A percentile compares a stretch with the other conserved stretches of the same genome.
Conservation (phyloP, 2,113 vertebrate genomes). For the Oreotrochilus melanogaster region DNA sequence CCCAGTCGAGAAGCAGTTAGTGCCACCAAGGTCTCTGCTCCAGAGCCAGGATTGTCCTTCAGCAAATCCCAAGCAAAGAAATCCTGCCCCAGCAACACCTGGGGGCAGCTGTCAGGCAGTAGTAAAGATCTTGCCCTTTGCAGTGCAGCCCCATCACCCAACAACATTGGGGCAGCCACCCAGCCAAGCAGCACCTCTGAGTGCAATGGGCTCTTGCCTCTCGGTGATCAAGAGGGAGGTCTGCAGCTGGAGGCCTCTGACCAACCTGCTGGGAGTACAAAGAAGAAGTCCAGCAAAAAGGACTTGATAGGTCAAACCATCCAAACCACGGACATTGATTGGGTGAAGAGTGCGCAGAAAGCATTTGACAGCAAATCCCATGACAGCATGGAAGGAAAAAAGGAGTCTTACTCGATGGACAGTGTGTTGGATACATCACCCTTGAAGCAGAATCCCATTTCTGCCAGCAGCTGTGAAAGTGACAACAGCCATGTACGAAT, state of each 20-base stretch:
- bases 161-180: constrained; percentile 1
- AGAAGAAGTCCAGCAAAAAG: constrained; percentile 94
- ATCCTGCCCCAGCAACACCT: constrained; percentile 71
- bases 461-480: constrained; percentile 76
- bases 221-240: constrained; percentile 83
- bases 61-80: constrained; percentile 86
- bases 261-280: constrained; percentile 83
- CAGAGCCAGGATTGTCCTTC: constrained; percentile 83
- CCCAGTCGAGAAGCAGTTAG: constrained; percentile 81
- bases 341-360: constrained; percentile 89
- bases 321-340: constrained; percentile 83
- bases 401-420: constrained; percentile 80
- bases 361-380: constrained; percentile 81
- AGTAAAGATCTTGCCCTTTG: constrained; percentile 76
- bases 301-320: constrained; percentile 83
- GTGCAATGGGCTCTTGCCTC: constrained; percentile 74
- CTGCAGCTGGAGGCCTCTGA: constrained; percentile 85
- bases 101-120: constrained; percentile 76
- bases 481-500: constrained; percentile 80
- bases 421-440: constrained; percentile 62
- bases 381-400: constrained; percentile 85
- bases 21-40: constrained; percentile 80
- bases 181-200: constrained; percentile 65
- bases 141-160: constrained; percentile 68
- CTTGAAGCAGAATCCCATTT: constrained; percentile 74